Evolutionary conservation across 1,140 invertebrate species (phyloP).

Genomic region (Temnothorax longispinosus): DNA sequence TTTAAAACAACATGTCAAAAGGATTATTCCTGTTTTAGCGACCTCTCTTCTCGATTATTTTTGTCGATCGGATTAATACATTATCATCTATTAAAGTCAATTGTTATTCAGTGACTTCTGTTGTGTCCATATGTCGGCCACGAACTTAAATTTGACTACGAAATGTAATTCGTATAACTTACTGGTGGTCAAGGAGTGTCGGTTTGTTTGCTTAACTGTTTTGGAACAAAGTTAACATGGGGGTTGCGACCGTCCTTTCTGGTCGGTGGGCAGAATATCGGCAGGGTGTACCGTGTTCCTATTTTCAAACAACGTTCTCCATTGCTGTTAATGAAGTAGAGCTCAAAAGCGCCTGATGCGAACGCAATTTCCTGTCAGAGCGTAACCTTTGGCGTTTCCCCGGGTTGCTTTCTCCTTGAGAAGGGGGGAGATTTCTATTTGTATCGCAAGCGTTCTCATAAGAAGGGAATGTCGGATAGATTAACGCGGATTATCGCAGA

Average conservation of each 20-base stretch:
- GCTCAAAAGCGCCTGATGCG: constrained; percentile 42
- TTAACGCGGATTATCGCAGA: constrained; percentile 2
- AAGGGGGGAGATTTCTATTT: neutral
- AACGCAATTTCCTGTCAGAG: constrained; percentile 36
- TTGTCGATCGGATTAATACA: neutral
- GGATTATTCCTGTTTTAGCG: neutral
- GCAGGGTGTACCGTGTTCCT: constrained; percentile 15
- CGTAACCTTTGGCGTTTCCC: neutral
- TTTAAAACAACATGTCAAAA: neutral
- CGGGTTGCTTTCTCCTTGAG: neutral
- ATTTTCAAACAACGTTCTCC: constrained; percentile 59
- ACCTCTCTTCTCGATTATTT: neutral
- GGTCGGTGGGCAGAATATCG: constrained; percentile 20
- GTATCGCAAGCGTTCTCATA: neutral
- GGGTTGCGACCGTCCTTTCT: constrained; percentile 22
- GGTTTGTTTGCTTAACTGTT: constrained; percentile 49
- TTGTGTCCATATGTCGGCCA: neutral
- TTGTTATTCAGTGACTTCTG: neutral
- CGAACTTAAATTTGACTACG: constrained; percentile 22
- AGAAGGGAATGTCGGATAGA: constrained; percentile 4
- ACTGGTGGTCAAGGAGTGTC: constrained; percentile 23
- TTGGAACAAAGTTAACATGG: constrained; percentile 46
- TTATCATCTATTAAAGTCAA: neutral
- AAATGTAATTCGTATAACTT: constrained; percentile 5
- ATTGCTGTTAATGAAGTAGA: constrained; percentile 46